Evolutionary conservation across 2,797 vertebrate genomes (phyloP).

Genomic region (Acropternis orthonyx): DNA sequence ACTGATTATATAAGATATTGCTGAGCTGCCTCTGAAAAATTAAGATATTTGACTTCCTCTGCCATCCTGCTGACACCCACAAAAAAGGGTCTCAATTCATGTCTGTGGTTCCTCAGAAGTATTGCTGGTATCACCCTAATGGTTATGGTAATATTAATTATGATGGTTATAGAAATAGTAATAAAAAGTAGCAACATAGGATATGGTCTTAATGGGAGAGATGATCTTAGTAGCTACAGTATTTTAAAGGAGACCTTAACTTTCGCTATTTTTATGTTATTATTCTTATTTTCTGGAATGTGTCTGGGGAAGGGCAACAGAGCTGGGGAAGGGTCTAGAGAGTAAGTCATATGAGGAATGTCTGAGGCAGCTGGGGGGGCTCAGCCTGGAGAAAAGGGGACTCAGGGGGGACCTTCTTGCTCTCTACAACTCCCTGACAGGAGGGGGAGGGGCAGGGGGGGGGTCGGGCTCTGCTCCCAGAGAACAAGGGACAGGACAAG

Average conservation of each 20-base stretch:
- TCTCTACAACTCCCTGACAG: neutral
- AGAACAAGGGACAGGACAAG: neutral
- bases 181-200: neutral
- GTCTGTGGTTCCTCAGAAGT: neutral
- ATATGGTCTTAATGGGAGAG: neutral
- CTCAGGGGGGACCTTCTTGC: neutral
- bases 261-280: neutral
- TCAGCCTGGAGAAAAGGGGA: neutral
- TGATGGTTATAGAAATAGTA: neutral
- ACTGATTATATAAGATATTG: neutral
- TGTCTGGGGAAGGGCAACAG: accelerated
- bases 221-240: neutral
- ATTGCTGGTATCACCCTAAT: neutral
- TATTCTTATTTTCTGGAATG: neutral
- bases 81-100: neutral
- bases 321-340: neutral
- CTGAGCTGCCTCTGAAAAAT: neutral
- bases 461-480: neutral
- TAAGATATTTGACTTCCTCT: neutral
- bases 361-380: neutral
- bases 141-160: neutral
- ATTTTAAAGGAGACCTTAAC: neutral
- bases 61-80: neutral
- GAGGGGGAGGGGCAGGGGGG: neutral
- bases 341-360: neutral